Evolutionary conservation across 1,140 invertebrate species (phyloP), one percentile per base, ranked within the genome.

Genomic region (Microplitis mediator): DNA sequence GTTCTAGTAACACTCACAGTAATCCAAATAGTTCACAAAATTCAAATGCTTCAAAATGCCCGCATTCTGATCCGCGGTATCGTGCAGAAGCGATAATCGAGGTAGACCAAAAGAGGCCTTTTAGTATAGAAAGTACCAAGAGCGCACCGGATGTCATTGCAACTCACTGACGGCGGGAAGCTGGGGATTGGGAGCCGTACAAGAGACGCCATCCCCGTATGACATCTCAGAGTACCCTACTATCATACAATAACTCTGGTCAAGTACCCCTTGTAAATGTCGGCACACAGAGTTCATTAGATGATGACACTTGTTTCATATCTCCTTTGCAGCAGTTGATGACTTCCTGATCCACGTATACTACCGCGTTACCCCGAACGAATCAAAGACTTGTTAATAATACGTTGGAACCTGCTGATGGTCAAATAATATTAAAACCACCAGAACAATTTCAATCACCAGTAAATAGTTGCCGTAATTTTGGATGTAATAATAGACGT

Each of bases 101-200:
- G 73, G 89, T 92, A 84, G 88, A 89, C 52, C 85, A 89, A 75
- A 88, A 89, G 74, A 86, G 92, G 9, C 91, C 92, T 0, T 92
- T 92, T 81, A 93, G 92, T 82, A 91, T 92, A 63, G 91, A 93
- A 74, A 94, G 93, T 11, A 93, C 92, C 8, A 94, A 95, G 81
- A 95, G 94, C 58, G 94, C 94, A 1, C 94, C 94, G 16, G 95
- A 96, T 82, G 94, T 95, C 66, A 95, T 95, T 77, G 93, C 93
- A 77, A 93, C 92, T 14, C 93, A 93, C 90, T 94, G 92, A 94
- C 90, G 89, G 80, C 82, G 85, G 81, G 82, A 77, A 74, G 80
- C 76, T 77, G 84, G 82, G 82, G 85, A 89, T 81, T 90, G 89
- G 89, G 89, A 90, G 80, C 89, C 89, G 39, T 90, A 90, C 79